Evolutionary conservation across 2,797 vertebrate genomes (phyloP).

Genomic region (Rhabdophis nuchalis): DNA sequence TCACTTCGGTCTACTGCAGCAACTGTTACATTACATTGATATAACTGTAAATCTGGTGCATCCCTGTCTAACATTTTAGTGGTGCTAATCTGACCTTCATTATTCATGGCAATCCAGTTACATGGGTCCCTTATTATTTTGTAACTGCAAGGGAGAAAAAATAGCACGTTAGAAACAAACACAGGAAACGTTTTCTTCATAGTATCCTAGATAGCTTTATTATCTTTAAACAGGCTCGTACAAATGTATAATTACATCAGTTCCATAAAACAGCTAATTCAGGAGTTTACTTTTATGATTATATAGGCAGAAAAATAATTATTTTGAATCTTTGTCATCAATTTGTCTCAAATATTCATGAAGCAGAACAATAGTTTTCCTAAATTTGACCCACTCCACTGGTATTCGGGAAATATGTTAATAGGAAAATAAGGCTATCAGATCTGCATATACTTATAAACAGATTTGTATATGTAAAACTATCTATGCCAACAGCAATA

Average conservation of each 20-base stretch:
- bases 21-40: conserved; percentile 73
- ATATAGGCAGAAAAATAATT: neutral
- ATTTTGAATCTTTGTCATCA: neutral
- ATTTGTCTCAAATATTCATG: neutral
- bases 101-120: conserved; percentile 80
- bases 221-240: neutral
- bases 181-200: neutral
- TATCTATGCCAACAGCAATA: neutral
- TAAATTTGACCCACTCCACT: neutral
- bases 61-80: conserved; percentile 82
- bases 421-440: neutral
- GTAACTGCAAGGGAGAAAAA: conserved; percentile 45
- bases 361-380: neutral
- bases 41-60: conserved; percentile 68
- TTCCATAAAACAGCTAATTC: neutral
- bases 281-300: neutral
- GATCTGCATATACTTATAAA: no score
- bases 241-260: neutral
- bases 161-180: accelerated
- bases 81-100: conserved; percentile 77
- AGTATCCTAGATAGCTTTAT: neutral
- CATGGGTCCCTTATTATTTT: conserved; percentile 54
- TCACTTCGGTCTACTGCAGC: conserved; percentile 71
- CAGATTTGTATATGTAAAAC: neutral
- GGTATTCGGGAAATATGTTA: neutral